These are phyloP conservation scores for Rutilus rutilus DNA, from an alignment of 2,113 vertebrate species.

Conservation along the genomic window DNA sequence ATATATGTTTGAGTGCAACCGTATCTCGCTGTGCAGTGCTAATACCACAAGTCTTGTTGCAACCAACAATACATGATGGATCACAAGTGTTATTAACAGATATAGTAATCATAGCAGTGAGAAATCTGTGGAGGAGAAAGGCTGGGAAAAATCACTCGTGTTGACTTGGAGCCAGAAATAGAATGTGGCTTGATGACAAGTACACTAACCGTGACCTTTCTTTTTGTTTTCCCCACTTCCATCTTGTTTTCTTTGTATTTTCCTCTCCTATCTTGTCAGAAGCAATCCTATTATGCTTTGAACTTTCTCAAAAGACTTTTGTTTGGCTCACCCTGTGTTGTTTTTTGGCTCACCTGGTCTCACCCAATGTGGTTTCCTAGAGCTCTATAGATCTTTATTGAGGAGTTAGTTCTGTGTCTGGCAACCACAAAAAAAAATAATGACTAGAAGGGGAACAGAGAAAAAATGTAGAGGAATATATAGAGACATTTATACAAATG, in stretches of 20 bases:
- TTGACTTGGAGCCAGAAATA: slow-evolving; percentile 21
- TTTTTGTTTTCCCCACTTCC: not conserved
- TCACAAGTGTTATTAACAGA: slow-evolving; percentile 11
- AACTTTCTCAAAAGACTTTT: slow-evolving; percentile 24
- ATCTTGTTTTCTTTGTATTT: not conserved
- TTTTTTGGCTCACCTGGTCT: not conserved
- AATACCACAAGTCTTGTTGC: slow-evolving; percentile 1
- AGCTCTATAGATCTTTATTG: not conserved
- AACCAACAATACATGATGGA: slow-evolving; percentile 21
- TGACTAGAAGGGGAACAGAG: not conserved
- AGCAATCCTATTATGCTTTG: slow-evolving; percentile 11
- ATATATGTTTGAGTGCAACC: not conserved
- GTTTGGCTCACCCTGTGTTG: not conserved
- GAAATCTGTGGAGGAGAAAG: not conserved
- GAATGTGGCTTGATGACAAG: slow-evolving; percentile 22
- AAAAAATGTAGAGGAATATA: not conserved
- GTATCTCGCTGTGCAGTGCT: not conserved
- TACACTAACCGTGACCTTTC: slow-evolving; percentile 21
- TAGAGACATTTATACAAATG: too few species aligned
- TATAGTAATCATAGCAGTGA: slow-evolving; percentile 20
- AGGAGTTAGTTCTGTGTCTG: not conserved
- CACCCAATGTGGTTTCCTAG: not conserved
- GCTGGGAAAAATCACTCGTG: not conserved
- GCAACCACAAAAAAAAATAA: not conserved
- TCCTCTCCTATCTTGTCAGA: slow-evolving; percentile 1